A percentile compares a stretch with the other conserved stretches of the same genome.
Evolutionary conservation across 2,113 vertebrate genomes (phyloP).

Genomic region (Paramormyrops kingsleyae): DNA sequence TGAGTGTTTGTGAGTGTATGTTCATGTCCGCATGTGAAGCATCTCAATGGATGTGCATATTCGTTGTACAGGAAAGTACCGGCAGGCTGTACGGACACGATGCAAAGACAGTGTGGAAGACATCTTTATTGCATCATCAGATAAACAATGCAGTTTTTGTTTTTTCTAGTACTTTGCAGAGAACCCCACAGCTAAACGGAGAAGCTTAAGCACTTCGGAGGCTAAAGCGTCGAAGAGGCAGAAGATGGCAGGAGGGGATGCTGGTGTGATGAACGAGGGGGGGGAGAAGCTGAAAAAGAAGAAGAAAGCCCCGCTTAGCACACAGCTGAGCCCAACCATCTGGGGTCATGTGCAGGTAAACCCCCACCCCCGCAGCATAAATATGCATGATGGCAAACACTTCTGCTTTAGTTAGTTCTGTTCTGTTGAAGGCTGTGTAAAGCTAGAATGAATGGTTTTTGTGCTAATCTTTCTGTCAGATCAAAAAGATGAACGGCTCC

Average conservation of each 20-base stretch:
- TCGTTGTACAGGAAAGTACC: background rate
- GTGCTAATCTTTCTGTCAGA: slow-evolving; percentile 30
- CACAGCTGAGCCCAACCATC: slow-evolving; percentile 63
- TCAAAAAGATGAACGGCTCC: slow-evolving; percentile 82
- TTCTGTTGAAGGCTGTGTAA: slow-evolving; percentile 50
- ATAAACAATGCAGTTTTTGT: background rate
- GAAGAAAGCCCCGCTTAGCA: slow-evolving; percentile 65
- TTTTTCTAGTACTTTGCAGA: slow-evolving; percentile 80
- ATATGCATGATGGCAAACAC: background rate
- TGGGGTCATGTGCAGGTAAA: slow-evolving; percentile 82
- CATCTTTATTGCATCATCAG: background rate
- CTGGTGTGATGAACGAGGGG: slow-evolving; percentile 37
- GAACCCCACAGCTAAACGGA: slow-evolving; percentile 86
- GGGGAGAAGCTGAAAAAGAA: slow-evolving; percentile 57
- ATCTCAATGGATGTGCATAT: background rate
- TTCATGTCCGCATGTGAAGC: background rate
- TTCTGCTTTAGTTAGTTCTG: background rate
- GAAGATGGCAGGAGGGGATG: slow-evolving; percentile 46
- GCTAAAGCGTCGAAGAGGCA: slow-evolving; percentile 76
- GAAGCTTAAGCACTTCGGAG: slow-evolving; percentile 70
- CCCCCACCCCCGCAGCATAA: background rate
- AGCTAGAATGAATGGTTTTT: slow-evolving; percentile 44
- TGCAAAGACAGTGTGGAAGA: background rate
- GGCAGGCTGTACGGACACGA: background rate
- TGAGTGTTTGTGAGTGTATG: background rate